phyloP scores from a whole-genome alignment of 2,113 vertebrate species.

The Oryzias woworae region DNA sequence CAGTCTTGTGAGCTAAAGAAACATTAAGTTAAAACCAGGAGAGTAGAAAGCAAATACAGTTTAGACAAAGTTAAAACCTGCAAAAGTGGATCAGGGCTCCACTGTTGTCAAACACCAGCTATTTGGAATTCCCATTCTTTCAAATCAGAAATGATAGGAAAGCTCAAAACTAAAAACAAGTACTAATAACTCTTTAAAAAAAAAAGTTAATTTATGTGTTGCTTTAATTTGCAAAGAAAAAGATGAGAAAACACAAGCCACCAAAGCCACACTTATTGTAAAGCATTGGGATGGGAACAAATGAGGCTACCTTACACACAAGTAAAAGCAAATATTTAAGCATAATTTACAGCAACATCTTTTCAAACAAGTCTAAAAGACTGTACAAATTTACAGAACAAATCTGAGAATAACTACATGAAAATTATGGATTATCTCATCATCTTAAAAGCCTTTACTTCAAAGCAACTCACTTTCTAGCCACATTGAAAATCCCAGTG shows the following conservation, averaged over 20 bases:
- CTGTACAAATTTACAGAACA: conserved; percentile 99
- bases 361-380: conserved; percentile 96
- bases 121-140: conserved; percentile 50
- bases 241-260: conserved; percentile 82
- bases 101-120: conserved; percentile 50
- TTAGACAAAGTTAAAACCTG: conserved; percentile 84
- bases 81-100: conserved; percentile 59
- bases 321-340: conserved; percentile 85
- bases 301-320: conserved; percentile 94
- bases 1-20: conserved; percentile 80
- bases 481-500: conserved; percentile 67
- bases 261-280: conserved; percentile 92
- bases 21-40: conserved; percentile 63
- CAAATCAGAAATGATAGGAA: conserved; percentile 33
- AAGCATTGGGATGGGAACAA: conserved; percentile 92
- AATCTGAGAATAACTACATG: conserved; percentile 88
- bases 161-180: conserved; percentile 35
- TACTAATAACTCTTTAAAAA: conserved; percentile 46
- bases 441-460: conserved; percentile 58
- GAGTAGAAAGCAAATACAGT: conserved; percentile 64
- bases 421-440: conserved; percentile 73
- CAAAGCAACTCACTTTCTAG: conserved; percentile 74
- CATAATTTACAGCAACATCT: conserved; percentile 87
- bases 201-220: conserved; percentile 44
- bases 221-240: conserved; percentile 54